These are phyloP conservation scores for Carpatolechia fugitivella DNA, from an alignment of 2,888 invertebrate genomes.

Conservation along the genomic window DNA sequence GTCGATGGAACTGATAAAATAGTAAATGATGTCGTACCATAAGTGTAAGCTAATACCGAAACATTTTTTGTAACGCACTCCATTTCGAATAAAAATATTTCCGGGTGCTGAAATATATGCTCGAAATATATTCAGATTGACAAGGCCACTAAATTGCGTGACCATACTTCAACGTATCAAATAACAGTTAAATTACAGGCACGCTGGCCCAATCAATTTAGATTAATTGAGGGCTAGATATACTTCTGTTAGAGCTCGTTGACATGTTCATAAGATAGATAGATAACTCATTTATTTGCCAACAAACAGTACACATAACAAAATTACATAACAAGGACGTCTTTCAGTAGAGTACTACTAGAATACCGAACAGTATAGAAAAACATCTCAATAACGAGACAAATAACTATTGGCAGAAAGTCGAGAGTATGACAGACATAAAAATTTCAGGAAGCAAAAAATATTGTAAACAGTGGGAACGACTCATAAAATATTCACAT, in stretches of 20 bases:
- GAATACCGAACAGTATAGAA: not conserved
- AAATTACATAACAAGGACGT: conserved; percentile 11
- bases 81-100: not conserved
- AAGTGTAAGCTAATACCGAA: too few relatives aligned
- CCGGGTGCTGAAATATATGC: not conserved
- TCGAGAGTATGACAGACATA: too few relatives aligned
- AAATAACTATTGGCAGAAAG: not conserved
- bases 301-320: too few relatives aligned
- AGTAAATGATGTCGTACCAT: too few relatives aligned
- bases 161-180: conserved; percentile 23
- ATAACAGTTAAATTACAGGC: conserved; percentile 20
- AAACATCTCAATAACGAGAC: not conserved
- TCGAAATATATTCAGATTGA: not conserved
- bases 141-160: conserved; percentile 24
- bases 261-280: conserved; percentile 23
- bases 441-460: too few relatives aligned
- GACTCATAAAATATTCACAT: too few relatives aligned
- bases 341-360: not conserved
- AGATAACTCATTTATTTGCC: too few relatives aligned
- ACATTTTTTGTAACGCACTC: too few relatives aligned
- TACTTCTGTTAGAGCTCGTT: conserved; percentile 19
- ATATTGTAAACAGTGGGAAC: too few relatives aligned
- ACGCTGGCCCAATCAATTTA: conserved; percentile 35
- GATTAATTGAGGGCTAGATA: conserved; percentile 37
- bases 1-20: too few relatives aligned